Base-by-base conservation (phyloP, 2,888 invertebrate genomes). In the Chrysomela aeneicollis region DNA sequence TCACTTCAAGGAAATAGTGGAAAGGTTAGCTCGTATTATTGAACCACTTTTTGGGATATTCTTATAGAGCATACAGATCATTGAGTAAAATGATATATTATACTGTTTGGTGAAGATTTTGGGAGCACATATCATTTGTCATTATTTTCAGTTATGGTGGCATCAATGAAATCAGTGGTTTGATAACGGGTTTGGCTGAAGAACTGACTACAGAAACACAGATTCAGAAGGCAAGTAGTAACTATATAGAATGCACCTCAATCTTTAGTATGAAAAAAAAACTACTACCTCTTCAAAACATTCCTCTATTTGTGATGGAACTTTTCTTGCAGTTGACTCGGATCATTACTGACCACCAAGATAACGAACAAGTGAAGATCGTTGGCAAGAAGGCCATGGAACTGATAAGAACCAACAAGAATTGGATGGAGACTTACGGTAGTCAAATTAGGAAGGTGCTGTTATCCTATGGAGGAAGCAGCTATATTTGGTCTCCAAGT, bases 71-170 rank as follows among this genome's bases (percentile, higher is more conserved):
- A 58, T 12, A 46, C n/a, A 53, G n/a, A n/a, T n/a, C n/a, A n/a
- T n/a, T n/a, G n/a, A n/a, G n/a, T n/a, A n/a, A n/a, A n/a, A n/a
- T n/a, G n/a, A n/a, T n/a, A n/a, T n/a, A n/a, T n/a, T n/a, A n/a
- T n/a, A n/a, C n/a, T n/a, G n/a, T n/a, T n/a, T n/a, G n/a, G n/a
- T n/a, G n/a, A n/a, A n/a, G n/a, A n/a, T n/a, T n/a, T n/a, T n/a
- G n/a, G n/a, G n/a, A n/a, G n/a, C n/a, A n/a, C n/a, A n/a, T n/a
- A n/a, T n/a, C n/a, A n/a, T n/a, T n/a, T n/a, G n/a, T n/a, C n/a
- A n/a, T 53, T 15, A 61, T 59, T 67, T 63, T 21, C 47, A 71
- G 71, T 21, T 71, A 69, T 15, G 66, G 67, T 15, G 71, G 62
- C 19, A 59, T 66, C 42, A 66, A 35, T n/a, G 37, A 55, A 0